A percentile compares a stretch with the other conserved stretches of the same genome.
Evolutionary conservation across 2,888 invertebrate species (phyloP).

Genomic region (Protonemura montana): DNA sequence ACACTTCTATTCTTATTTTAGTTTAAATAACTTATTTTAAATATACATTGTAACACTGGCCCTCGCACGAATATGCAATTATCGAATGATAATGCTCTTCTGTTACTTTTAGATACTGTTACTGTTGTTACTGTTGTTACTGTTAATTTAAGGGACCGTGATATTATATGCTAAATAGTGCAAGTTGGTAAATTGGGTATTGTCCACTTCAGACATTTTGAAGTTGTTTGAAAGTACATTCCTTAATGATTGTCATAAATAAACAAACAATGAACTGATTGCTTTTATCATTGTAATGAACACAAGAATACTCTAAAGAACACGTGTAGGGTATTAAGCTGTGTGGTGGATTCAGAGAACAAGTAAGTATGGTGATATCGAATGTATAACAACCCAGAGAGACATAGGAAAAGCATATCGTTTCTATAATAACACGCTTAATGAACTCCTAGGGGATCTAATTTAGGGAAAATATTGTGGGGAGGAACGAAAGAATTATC

Average conservation of each 20-base stretch:
- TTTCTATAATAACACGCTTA: background rate
- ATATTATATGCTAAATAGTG: too few species aligned
- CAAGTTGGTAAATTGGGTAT: too few species aligned
- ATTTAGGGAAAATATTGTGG: slow-evolving; percentile 25
- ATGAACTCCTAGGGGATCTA: slow-evolving; percentile 32
- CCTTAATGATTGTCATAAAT: background rate
- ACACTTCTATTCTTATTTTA: too few species aligned
- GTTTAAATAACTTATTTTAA: too few species aligned
- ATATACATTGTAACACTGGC: too few species aligned
- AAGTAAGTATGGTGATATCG: background rate
- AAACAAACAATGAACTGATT: too few species aligned
- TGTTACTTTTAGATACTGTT: too few species aligned
- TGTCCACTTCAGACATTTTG: too few species aligned
- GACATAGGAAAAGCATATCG: background rate
- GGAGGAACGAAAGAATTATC: slow-evolving; percentile 20
- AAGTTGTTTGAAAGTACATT: background rate
- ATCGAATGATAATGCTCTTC: too few species aligned
- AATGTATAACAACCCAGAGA: background rate
- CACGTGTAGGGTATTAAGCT: background rate
- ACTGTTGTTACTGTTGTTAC: too few species aligned
- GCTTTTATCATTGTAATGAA: background rate
- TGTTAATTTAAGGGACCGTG: too few species aligned
- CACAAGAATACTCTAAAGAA: background rate
- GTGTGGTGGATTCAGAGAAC: background rate
- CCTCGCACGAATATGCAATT: too few species aligned